Base-by-base conservation (phyloP, 2,888 invertebrate genomes). In the Julus scandinavius region DNA sequence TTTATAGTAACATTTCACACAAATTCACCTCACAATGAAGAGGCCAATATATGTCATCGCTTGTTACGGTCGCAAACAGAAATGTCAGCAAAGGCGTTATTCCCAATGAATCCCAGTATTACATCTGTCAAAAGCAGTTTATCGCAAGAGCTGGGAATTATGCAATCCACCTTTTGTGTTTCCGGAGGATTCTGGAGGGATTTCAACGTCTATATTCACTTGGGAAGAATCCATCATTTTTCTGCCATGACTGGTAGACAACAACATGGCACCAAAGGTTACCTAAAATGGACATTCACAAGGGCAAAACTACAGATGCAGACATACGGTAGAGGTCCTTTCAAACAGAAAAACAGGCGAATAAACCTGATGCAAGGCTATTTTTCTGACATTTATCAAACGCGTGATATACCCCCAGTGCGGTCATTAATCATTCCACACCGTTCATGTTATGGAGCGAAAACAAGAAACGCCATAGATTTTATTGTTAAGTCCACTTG, bases 341-440 rank as follows among this genome's bases (percentile, higher is more conserved):
- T 80, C 38, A 80, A 80, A 11, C 15, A 80, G 80, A 80, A 80
- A 80, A 80, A 80, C 13, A 3, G 38, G 15, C 80, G 80, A 38
- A 80, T 80, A 80, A 80, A 80, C 80, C 80, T 38, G 80, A 80
- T 80, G 80, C 80, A 38, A 11, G 38, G 38, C 80, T 80, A 80
- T 80, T 80, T 80, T 80, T 80, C 38, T 80, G 80, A 80, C 80
- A 80, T 80, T 80, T 80, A 80, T 80, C 80, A 80, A 80, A 80
- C 13, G 38, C 13, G 80, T 15, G 80, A 80, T 80, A 80, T 80
- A 80, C 80, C 80, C 80, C 45, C 80, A 13, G 38, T 38, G 29
- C 38, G 38, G 80, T 80, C 80, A 80, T 80, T 40, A 80, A 80
- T 80, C 80, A 80, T 80, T 40, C 15, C 80, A 38, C 80, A 38